Conservation (phyloP, 2,113 vertebrate genomes). For the Microcebus lehilahytsara region DNA sequence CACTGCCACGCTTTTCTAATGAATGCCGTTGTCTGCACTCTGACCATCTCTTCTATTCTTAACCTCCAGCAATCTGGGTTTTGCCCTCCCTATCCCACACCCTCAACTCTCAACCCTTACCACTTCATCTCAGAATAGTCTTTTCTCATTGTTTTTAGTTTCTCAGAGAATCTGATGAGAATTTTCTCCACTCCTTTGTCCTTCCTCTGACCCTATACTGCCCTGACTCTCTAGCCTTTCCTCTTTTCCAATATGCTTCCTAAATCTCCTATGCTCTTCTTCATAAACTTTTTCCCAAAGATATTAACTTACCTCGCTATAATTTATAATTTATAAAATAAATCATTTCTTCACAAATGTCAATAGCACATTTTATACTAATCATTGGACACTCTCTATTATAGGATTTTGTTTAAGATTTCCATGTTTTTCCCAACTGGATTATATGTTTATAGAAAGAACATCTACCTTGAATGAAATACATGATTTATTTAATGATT, state of each 20-base stretch:
- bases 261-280: neutral
- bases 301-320: neutral
- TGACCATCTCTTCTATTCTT: neutral
- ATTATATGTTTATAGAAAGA: neutral
- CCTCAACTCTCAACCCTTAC: neutral
- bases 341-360: slow-evolving; percentile 7
- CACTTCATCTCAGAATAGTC: neutral
- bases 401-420: neutral
- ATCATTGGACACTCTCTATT: neutral
- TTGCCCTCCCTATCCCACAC: neutral
- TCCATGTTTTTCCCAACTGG: neutral
- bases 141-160: neutral
- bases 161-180: neutral
- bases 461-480: neutral
- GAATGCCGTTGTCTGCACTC: neutral
- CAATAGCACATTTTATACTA: neutral
- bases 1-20: neutral
- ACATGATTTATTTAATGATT: neutral
- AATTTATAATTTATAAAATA: too few species aligned
- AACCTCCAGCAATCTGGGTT: neutral
- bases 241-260: neutral
- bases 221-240: neutral
- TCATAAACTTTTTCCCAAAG: neutral
- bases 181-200: neutral
- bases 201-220: neutral